A percentile compares a stretch with the other conserved stretches of the same genome.
Conservation (phyloP, 1,140 invertebrate genomes). For the Muscidifurax raptorellus region DNA sequence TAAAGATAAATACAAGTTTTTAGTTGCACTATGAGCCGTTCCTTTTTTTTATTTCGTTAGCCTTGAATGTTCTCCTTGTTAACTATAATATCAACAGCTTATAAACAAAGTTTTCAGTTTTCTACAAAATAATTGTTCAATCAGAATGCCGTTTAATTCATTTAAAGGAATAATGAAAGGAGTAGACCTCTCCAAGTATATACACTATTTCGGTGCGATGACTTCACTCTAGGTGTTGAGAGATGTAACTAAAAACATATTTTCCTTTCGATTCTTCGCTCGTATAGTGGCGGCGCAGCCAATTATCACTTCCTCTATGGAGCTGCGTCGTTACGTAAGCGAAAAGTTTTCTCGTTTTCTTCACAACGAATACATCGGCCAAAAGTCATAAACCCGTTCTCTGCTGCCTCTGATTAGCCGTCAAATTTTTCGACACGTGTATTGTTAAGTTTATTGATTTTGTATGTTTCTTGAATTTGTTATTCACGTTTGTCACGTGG, state of each 20-base stretch:
- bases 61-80: not conserved
- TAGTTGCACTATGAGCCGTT: not conserved
- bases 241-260: constrained; percentile 10
- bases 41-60: not conserved
- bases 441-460: too few relatives aligned
- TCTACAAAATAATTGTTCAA: not conserved
- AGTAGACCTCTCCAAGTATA: not conserved
- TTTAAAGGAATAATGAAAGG: not conserved
- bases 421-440: too few relatives aligned
- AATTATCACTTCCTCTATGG: constrained; percentile 40
- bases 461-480: too few relatives aligned
- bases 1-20: not conserved
- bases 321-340: not conserved
- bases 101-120: not conserved
- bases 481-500: too few relatives aligned
- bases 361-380: not conserved
- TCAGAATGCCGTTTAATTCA: not conserved
- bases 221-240: constrained; percentile 19
- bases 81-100: not conserved
- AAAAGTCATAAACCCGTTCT: not conserved
- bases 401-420: not conserved
- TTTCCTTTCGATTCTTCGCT: constrained; percentile 38
- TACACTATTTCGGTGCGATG: constrained; percentile 25
- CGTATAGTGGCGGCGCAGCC: not conserved
- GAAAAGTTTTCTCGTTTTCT: constrained; percentile 22